phyloP scores from a whole-genome alignment of 2,113 vertebrate genomes.

The Sphyrna mokarran region DNA sequence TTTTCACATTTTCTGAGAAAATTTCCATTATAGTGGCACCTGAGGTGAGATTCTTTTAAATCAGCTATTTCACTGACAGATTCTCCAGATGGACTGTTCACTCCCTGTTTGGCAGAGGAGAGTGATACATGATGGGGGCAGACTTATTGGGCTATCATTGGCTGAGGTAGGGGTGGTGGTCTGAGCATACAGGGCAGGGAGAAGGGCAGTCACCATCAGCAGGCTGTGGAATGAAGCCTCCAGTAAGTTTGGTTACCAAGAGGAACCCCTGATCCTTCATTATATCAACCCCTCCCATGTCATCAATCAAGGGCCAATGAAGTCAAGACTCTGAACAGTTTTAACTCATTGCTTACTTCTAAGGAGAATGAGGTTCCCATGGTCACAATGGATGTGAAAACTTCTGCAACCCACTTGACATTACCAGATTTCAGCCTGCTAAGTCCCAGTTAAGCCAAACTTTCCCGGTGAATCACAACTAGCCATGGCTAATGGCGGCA shows the following conservation, averaged over 20 bases:
- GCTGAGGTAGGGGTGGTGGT: too few relatives aligned
- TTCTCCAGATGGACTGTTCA: too few relatives aligned
- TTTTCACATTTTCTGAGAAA: background rate
- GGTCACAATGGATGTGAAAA: background rate
- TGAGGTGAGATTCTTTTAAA: background rate
- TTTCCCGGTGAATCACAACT: too few relatives aligned
- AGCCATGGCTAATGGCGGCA: too few relatives aligned
- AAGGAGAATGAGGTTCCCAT: background rate
- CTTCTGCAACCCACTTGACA: background rate
- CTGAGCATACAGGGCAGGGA: too few relatives aligned
- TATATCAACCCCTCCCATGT: background rate
- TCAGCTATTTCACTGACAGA: too few relatives aligned
- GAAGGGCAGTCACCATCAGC: background rate
- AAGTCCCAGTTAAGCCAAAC: too few relatives aligned
- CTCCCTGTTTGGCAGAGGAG: too few relatives aligned
- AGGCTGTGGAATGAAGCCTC: background rate
- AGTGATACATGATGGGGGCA: background rate
- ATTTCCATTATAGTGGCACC: background rate
- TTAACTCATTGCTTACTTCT: too few relatives aligned
- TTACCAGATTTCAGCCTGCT: too few relatives aligned
- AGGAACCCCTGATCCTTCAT: background rate
- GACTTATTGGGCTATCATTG: background rate
- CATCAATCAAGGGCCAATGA: background rate
- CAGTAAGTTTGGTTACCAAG: background rate
- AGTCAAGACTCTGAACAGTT: background rate